Evolutionary conservation across 2,797 vertebrate species (phyloP).

Genomic region (Sciaenops ocellatus): DNA sequence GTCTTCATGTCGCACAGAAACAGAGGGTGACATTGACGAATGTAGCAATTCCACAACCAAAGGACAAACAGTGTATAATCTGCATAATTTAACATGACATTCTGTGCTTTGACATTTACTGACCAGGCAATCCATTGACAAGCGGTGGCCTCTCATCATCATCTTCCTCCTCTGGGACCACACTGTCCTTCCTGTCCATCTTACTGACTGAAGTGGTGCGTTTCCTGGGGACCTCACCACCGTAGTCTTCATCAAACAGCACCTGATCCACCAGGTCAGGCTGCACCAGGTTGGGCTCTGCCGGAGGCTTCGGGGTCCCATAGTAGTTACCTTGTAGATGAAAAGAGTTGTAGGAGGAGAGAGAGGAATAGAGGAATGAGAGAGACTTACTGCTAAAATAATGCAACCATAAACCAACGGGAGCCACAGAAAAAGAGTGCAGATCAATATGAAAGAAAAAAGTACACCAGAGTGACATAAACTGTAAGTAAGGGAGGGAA

Average conservation of each 20-base stretch:
- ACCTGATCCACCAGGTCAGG: slow-evolving; percentile 98
- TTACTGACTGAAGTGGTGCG: slow-evolving; percentile 98
- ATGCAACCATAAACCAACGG: neutral
- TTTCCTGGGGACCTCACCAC: slow-evolving; percentile 93
- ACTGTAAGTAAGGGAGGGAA: neutral
- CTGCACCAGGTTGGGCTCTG: slow-evolving; percentile 96
- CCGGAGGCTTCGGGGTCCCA: slow-evolving; percentile 96
- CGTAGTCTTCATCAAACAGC: slow-evolving; percentile 96
- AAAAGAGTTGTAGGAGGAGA: neutral
- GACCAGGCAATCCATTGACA: slow-evolving; percentile 90
- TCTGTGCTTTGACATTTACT: slow-evolving; percentile 60
- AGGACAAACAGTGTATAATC: slow-evolving; percentile 10
- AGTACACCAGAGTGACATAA: neutral
- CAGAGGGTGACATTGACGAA: slow-evolving; percentile 33
- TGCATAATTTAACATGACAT: slow-evolving; percentile 31
- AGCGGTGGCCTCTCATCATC: slow-evolving; percentile 91
- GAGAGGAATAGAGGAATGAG: neutral
- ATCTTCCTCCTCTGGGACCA: slow-evolving; percentile 96
- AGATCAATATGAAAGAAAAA: neutral
- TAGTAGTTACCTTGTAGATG: slow-evolving; percentile 93
- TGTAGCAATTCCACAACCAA: slow-evolving; percentile 15
- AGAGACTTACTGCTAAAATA: neutral
- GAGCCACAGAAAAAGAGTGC: neutral
- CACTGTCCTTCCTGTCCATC: slow-evolving; percentile 96
- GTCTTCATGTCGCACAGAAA: slow-evolving; percentile 15